Conservation (phyloP, 2,888 invertebrate species). For the Tetragnatha montana region DNA sequence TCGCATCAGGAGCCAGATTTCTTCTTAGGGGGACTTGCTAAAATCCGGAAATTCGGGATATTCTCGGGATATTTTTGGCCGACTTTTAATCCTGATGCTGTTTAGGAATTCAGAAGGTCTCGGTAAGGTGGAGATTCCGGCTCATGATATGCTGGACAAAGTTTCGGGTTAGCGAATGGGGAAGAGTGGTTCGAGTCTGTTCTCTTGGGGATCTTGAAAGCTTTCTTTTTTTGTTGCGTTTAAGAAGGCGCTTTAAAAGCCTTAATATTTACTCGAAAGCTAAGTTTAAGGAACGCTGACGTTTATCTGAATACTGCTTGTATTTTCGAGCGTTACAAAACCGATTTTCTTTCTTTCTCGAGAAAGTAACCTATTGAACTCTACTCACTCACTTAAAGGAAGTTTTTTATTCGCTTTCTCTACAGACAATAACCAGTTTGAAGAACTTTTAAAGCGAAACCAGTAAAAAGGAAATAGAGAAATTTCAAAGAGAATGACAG, state of each 20-base stretch:
- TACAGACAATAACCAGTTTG: too few relatives aligned
- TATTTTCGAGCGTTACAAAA: too few relatives aligned
- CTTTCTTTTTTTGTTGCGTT: background rate
- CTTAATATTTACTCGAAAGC: background rate
- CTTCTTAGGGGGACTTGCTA: constrained; percentile 8
- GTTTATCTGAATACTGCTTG: too few relatives aligned
- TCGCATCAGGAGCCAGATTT: constrained; percentile 35
- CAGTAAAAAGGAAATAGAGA: too few relatives aligned
- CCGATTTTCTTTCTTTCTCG: too few relatives aligned
- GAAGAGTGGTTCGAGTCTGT: background rate
- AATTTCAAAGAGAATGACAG: too few relatives aligned
- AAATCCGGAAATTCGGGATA: constrained; percentile 17
- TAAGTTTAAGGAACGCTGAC: too few relatives aligned
- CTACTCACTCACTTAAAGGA: too few relatives aligned
- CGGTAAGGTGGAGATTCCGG: background rate
- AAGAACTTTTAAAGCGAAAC: too few relatives aligned
- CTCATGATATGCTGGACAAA: background rate
- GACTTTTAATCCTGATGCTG: constrained; percentile 1
- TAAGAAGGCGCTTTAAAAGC: background rate
- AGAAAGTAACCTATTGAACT: too few relatives aligned
- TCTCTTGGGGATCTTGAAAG: background rate
- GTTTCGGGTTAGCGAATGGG: background rate
- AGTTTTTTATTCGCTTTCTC: too few relatives aligned
- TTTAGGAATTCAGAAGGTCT: background rate
- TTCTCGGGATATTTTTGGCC: background rate